Conservation (phyloP, 2,888 invertebrate species). For the Glyphotaelius pellucidus region DNA sequence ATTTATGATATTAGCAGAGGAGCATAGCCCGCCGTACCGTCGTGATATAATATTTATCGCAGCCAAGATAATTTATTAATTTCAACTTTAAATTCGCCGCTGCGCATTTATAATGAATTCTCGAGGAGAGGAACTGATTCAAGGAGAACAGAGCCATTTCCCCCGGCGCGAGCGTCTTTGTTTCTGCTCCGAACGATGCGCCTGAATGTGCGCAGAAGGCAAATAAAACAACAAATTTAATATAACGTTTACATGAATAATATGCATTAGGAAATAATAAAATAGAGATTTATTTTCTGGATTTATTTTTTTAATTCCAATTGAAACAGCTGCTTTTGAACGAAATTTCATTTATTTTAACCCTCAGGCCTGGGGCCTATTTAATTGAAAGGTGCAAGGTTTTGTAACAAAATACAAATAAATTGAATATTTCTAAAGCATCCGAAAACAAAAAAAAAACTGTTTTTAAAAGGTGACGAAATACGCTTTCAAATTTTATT, state of each 20-base stretch:
- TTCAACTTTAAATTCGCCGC: background rate
- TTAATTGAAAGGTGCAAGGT: too few relatives aligned
- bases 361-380: too few relatives aligned
- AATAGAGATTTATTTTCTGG: background rate
- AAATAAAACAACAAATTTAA: background rate
- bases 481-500: too few relatives aligned
- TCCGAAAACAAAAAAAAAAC: too few relatives aligned
- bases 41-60: background rate
- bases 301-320: background rate
- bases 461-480: too few relatives aligned
- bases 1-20: background rate
- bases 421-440: too few relatives aligned
- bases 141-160: background rate
- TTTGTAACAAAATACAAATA: too few relatives aligned
- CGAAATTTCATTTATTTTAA: too few relatives aligned
- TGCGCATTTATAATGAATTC: slow-evolving; percentile 2
- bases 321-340: too few relatives aligned
- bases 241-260: background rate
- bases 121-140: background rate
- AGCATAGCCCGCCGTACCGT: background rate
- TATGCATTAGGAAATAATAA: background rate
- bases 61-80: background rate
- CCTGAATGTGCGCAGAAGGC: background rate
- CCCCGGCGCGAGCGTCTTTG: background rate
- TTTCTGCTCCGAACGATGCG: background rate